Percentiles rank a stretch among this genome's conserved stretches.
Evolutionary conservation across 2,113 vertebrate species (phyloP).

Genomic region (Ceratotherium simum): DNA sequence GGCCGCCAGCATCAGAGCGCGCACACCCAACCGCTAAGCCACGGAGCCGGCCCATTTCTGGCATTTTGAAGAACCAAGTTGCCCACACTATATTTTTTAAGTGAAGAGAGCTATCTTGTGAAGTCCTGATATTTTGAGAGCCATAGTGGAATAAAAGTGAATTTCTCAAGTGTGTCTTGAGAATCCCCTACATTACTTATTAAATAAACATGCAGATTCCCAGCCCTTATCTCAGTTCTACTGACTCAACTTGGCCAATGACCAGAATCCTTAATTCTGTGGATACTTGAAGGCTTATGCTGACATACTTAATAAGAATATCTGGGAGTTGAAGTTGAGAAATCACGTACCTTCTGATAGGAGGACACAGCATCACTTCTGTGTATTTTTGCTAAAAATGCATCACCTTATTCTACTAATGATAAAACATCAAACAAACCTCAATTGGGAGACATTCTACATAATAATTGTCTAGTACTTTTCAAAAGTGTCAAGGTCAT

Average conservation of each 20-base stretch:
- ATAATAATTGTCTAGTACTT: neutral
- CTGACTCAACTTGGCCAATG: neutral
- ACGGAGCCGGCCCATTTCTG: too few relatives aligned
- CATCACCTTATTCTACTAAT: neutral
- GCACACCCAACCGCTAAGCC: too few relatives aligned
- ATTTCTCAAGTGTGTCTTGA: neutral
- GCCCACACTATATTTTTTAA: neutral
- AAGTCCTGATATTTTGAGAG: conserved; percentile 3
- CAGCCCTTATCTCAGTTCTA: neutral
- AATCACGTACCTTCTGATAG: neutral
- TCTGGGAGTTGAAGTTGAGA: neutral
- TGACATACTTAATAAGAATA: neutral
- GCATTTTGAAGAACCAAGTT: conserved; percentile 58
- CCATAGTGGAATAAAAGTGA: neutral
- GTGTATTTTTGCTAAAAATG: neutral
- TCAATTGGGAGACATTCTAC: neutral
- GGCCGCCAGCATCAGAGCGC: too few relatives aligned
- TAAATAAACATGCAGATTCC: neutral
- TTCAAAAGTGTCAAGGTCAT: neutral
- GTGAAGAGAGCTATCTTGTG: neutral
- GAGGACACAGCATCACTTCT: neutral
- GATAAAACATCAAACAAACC: neutral
- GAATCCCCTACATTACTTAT: neutral
- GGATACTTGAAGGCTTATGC: neutral
- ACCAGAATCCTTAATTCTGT: neutral